Percentiles rank a stretch among this genome's conserved stretches.
These are phyloP conservation scores for Conchocele bisecta DNA, from an alignment of 2,888 invertebrate species.

Conservation along the genomic window DNA sequence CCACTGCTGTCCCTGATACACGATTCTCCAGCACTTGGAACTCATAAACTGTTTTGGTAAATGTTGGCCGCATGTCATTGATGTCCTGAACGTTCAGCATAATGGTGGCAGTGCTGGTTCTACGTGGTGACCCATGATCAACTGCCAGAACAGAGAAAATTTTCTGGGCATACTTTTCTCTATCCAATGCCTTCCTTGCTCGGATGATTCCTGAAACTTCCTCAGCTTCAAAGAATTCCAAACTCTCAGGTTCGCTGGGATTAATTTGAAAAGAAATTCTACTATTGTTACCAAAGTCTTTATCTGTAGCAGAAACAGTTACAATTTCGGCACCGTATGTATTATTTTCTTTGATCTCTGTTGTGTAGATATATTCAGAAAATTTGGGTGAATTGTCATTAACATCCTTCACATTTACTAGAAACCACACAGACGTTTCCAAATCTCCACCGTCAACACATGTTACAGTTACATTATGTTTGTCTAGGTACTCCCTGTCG, in stretches of 20 bases:
- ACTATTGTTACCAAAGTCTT: constrained; percentile 60
- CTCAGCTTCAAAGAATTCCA: constrained; percentile 85
- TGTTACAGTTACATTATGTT: constrained; percentile 61
- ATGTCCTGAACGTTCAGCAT: constrained; percentile 57
- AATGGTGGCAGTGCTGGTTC: constrained; percentile 60
- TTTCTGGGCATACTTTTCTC: constrained; percentile 56
- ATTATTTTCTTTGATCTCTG: constrained; percentile 68
- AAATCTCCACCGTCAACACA: constrained; percentile 68
- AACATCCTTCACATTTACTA: constrained; percentile 67
- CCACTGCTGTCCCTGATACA: constrained; percentile 93
- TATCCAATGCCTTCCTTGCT: constrained; percentile 53
- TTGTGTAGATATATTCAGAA: constrained; percentile 55
- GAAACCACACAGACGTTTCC: constrained; percentile 49
- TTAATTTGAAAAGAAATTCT: constrained; percentile 84
- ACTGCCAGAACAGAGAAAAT: constrained; percentile 59
- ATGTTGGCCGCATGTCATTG: constrained; percentile 60
- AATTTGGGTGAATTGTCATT: constrained; percentile 75
- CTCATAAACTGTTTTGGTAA: constrained; percentile 86
- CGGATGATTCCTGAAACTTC: constrained; percentile 84
- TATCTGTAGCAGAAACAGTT: constrained; percentile 67
- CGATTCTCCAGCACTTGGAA: constrained; percentile 94
- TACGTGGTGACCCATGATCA: constrained; percentile 57
- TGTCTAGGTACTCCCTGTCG: constrained; percentile 62
- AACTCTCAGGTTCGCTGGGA: constrained; percentile 47
- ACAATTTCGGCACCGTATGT: constrained; percentile 59